Percentiles rank a stretch among this genome's conserved stretches.
These are phyloP conservation scores for Phania funesta DNA, from an alignment of 2,888 invertebrate genomes.

Conservation along the genomic window DNA sequence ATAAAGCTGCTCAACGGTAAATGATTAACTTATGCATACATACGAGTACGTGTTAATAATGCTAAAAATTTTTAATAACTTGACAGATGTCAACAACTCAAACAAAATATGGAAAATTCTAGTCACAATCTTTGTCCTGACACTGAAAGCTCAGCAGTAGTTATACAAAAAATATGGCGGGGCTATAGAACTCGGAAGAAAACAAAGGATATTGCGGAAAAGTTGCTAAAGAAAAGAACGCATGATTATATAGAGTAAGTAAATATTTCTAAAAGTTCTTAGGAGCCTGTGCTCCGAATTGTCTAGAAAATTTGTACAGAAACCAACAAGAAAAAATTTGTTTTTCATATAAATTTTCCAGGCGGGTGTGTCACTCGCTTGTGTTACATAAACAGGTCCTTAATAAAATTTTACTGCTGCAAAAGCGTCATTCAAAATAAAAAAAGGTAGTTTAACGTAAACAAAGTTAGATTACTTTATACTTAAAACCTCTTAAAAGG, in stretches of 20 bases:
- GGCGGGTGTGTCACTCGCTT: too few species aligned
- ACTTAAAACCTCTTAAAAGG: too few species aligned
- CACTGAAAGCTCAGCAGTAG: slow-evolving; percentile 84
- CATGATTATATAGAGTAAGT: slow-evolving; percentile 91
- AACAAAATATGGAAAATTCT: slow-evolving; percentile 73
- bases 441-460: too few species aligned
- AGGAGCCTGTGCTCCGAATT: too few species aligned
- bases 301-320: too few species aligned
- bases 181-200: slow-evolving; percentile 89
- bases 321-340: too few species aligned
- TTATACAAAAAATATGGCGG: slow-evolving; percentile 93
- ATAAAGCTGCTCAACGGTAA: slow-evolving; percentile 82
- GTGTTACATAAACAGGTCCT: too few species aligned
- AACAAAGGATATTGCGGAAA: slow-evolving; percentile 82
- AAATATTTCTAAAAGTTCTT: not conserved
- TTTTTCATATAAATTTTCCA: too few species aligned
- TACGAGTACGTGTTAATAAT: not conserved
- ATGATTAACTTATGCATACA: not conserved
- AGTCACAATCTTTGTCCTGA: slow-evolving; percentile 68
- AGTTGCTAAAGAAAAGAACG: slow-evolving; percentile 88
- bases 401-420: too few species aligned
- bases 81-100: slow-evolving; percentile 71
- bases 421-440: too few species aligned
- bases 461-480: too few species aligned
- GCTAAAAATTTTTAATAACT: not conserved